Evolutionary conservation across 2,797 vertebrate species (phyloP), one percentile per base, ranked within the genome.

Genomic region (Alcedo quadribrachys): DNA sequence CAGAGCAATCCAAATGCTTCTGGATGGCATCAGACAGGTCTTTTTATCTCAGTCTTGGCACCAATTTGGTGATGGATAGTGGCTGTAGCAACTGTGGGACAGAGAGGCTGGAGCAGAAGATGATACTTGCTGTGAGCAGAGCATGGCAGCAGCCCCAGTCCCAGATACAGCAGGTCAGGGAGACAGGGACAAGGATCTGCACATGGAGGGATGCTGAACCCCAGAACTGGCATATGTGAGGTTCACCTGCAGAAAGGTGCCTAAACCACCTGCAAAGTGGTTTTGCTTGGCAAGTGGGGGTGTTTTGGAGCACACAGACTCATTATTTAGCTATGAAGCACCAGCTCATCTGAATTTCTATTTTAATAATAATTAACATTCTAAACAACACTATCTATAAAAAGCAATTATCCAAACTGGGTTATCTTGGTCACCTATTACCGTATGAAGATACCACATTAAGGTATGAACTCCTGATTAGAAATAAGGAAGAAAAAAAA

Each of bases 171-270:
- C 21, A 42, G n/a, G 16, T 4, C 43, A 65, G 53, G 32, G 51
- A 57, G 19, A 69, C 2, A 24, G 28, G 25, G 46, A 32, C 24
- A 24, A 58, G 33, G 61, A 53, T 14, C 35, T 3, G 17, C 10
- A 5, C 5, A 0, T 2, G 9, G 17, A 35, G 7, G 25, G 25
- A 62, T 10, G 6, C 1, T 10, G 3, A 3, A 32, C 22, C n/a
- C 40, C 67, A 42, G 33, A 16, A 22, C 1, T 0, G n/a, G 28
- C 30, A 17, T 18, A 63, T 17, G 19, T 12, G 22, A n/a, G 10
- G 9, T 12, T 85, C 48, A 30, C 21, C 46, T n/a, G 19, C 37
- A 76, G 46, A 57, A 46, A 53, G 35, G 61, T 19, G n/a, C 28
- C 43, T 35, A 43, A 75, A 40, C 12, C 37, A 69, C 24, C 42